These are phyloP conservation scores for Halichondria panicea DNA, from an alignment of 37 sponge, comb jelly and placozoan genomes.

Conservation along the genomic window DNA sequence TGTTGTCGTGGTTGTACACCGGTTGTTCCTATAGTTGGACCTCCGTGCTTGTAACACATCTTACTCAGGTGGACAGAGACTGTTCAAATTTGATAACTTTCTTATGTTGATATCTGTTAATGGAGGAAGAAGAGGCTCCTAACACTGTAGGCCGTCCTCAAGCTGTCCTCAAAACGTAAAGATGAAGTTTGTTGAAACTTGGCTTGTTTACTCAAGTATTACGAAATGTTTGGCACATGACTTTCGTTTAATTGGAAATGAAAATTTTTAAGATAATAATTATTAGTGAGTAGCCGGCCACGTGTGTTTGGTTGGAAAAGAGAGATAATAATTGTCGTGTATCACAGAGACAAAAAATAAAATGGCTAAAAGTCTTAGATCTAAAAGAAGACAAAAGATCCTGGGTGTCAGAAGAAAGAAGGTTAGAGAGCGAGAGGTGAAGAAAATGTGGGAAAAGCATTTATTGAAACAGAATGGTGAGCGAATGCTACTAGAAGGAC, in stretches of 20 bases:
- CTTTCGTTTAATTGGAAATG: too few relatives aligned
- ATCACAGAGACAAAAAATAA: too few relatives aligned
- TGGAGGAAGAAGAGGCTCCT: constrained; percentile 82
- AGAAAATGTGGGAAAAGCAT: constrained; percentile 59
- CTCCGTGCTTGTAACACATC: constrained; percentile 65
- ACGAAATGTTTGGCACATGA: too few relatives aligned
- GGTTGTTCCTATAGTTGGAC: background rate
- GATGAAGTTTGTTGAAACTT: background rate
- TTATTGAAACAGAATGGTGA: too few relatives aligned
- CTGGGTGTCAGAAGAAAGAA: constrained; percentile 51
- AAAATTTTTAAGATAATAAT: too few relatives aligned
- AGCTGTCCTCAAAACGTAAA: constrained; percentile 42
- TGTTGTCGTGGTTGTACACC: too few relatives aligned
- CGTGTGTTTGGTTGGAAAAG: too few relatives aligned
- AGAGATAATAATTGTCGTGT: too few relatives aligned
- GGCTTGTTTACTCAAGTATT: too few relatives aligned
- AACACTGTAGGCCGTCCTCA: constrained; percentile 95
- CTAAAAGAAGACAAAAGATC: constrained; percentile 68
- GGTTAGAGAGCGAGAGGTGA: constrained; percentile 51
- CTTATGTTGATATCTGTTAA: background rate
- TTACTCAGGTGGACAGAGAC: background rate
- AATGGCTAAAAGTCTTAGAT: constrained; percentile 81
- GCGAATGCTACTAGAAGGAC: too few relatives aligned
- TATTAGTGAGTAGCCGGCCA: too few relatives aligned
- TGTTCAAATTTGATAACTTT: background rate